Base-by-base conservation (phyloP, 2,113 vertebrate genomes). In the Prionailurus viverrinus region DNA sequence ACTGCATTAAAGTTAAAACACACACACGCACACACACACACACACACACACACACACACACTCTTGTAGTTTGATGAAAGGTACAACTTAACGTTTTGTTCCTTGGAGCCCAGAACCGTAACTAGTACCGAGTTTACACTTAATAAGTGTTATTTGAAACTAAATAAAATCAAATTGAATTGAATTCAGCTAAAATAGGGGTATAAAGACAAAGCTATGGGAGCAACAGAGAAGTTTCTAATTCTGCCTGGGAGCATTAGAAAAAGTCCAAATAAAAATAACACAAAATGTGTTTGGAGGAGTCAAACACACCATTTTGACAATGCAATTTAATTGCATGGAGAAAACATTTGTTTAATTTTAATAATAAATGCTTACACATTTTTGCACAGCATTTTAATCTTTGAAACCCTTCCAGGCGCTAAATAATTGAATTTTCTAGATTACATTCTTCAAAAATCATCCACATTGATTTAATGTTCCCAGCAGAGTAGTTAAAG, bases 381-480 rank as follows among this genome's bases (percentile, higher is more conserved):
- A 63, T 97, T 97, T 98, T 96, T 93, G 92, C 55, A 11, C 11
- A 79, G 88, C 65, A 85, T 87, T 97, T 96, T 97, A 97, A 97
- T 97, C 89, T 97, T 90, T 65, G 53, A 95, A 98, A 96, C 74
- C 53, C 97, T 97, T 97, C 92, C 53, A 95, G 96, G 92, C 96
- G 94, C 85, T 91, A 95, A 97, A 96, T 97, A 98, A 98, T 97
- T 97, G 90, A 96, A 96, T 98, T 98, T 97, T 93, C 88, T 78
- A 97, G 93, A 96, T 94, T 96, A 81, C 61, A 83, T 79, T 96
- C 94, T 96, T 97, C 92, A 97, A 93, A 97, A 98, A 94, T 94
- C 81, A 95, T n/a, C 94, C 48, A 85, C 84, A 71, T 93, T 90
- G 91, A 95, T 96, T 95, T 90, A 94, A 95, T 94, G 71, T 96